Evolutionary conservation across 1,140 invertebrate species (phyloP).

Genomic region (Berghia stephanieae): DNA sequence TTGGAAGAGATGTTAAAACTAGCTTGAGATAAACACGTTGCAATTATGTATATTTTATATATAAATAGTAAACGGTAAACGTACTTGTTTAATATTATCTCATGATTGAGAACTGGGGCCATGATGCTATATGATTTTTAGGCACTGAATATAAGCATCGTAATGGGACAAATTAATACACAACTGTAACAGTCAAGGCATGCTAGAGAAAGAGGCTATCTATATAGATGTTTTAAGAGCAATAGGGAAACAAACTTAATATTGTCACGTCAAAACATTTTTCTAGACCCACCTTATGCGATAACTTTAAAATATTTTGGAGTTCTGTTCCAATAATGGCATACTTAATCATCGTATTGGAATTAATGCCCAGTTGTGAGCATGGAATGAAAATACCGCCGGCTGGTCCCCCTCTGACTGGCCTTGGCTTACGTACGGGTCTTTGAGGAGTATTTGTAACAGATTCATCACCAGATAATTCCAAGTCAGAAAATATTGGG

Average conservation of each 20-base stretch:
- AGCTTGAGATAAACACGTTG: too few species aligned
- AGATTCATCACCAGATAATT: slow-evolving; percentile 47
- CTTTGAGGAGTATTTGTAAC: slow-evolving; percentile 5
- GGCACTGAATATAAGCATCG: too few species aligned
- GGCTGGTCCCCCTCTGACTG: slow-evolving; percentile 12
- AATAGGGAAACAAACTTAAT: background rate
- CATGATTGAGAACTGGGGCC: too few species aligned
- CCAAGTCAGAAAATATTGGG: slow-evolving; percentile 63
- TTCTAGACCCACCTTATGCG: slow-evolving; percentile 65
- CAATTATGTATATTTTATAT: too few species aligned
- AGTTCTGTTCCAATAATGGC: slow-evolving; percentile 95
- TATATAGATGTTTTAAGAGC: too few species aligned
- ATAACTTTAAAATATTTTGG: slow-evolving; percentile 95
- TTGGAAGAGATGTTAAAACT: too few species aligned
- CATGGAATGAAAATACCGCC: slow-evolving; percentile 52
- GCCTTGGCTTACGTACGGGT: slow-evolving; percentile 21
- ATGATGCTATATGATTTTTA: too few species aligned
- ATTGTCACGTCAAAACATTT: background rate
- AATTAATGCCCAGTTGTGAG: slow-evolving; percentile 74
- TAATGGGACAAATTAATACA: too few species aligned
- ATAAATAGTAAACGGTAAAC: too few species aligned
- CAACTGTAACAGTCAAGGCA: too few species aligned
- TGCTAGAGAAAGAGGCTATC: too few species aligned
- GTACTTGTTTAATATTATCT: too few species aligned
- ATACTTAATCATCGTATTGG: slow-evolving; percentile 97